These are phyloP conservation scores for Drosophila arizonae DNA, from an alignment of 1,140 invertebrate genomes.

Conservation along the genomic window DNA sequence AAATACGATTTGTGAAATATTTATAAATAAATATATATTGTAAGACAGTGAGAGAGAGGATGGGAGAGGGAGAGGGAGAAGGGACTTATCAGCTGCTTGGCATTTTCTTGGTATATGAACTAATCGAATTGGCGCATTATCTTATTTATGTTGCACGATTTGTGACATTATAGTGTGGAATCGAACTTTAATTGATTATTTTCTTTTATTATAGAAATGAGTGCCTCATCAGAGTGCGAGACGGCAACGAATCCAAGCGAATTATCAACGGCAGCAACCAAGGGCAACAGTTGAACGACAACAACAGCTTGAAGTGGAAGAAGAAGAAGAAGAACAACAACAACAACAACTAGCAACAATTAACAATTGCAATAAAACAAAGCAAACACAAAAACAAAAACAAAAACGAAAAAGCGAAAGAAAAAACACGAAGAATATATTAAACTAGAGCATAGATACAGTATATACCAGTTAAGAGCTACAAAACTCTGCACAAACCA, in stretches of 20 bases:
- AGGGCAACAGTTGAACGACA: constrained; percentile 42
- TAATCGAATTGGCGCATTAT: not conserved
- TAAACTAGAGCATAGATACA: too few relatives aligned
- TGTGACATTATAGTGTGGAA: constrained; percentile 2
- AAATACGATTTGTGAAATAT: too few relatives aligned
- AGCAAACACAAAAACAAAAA: too few relatives aligned
- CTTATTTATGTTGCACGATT: not conserved
- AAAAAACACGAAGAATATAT: too few relatives aligned
- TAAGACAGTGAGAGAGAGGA: not conserved
- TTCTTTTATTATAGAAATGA: constrained; percentile 60
- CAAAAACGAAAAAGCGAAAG: too few relatives aligned
- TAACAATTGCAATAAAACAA: too few relatives aligned
- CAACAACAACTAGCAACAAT: constrained; percentile 19
- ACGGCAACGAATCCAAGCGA: constrained; percentile 61
- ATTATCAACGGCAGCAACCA: constrained; percentile 43
- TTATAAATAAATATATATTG: not conserved
- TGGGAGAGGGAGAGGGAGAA: not conserved
- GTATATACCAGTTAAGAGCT: too few relatives aligned
- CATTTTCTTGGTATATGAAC: not conserved
- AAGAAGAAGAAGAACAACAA: constrained; percentile 4
- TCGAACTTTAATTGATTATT: not conserved
- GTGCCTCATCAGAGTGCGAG: constrained; percentile 52
- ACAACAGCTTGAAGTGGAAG: not conserved
- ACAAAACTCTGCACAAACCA: not conserved
- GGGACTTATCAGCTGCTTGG: too few relatives aligned